Conservation (phyloP, 2,888 invertebrate species). For the Oxyteleia sp. region DNA sequence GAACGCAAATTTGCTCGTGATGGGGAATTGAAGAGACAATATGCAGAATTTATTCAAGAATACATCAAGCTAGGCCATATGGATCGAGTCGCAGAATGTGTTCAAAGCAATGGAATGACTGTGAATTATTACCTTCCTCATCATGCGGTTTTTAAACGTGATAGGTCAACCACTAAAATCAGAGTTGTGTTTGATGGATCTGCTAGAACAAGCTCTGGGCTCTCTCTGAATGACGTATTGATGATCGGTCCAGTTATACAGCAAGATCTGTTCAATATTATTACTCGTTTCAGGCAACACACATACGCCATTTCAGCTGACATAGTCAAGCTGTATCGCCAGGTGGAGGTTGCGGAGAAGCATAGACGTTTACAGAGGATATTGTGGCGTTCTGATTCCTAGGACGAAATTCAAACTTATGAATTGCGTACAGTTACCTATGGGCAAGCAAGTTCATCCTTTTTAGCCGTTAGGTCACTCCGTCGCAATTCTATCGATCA, state of each 20-base stretch:
- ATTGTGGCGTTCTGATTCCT: slow-evolving; percentile 76
- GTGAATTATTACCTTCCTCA: slow-evolving; percentile 24
- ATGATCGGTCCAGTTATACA: slow-evolving; percentile 14
- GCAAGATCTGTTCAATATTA: slow-evolving; percentile 50
- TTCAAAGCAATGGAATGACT: background rate
- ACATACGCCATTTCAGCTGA: slow-evolving; percentile 78
- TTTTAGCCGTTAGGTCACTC: slow-evolving; percentile 31
- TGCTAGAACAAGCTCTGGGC: slow-evolving; percentile 47
- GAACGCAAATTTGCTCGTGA: background rate
- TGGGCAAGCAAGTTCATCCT: slow-evolving; percentile 29
- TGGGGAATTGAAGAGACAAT: background rate
- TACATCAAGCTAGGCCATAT: background rate
- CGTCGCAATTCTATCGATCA: background rate
- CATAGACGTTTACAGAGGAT: slow-evolving; percentile 77
- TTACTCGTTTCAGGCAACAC: slow-evolving; percentile 76
- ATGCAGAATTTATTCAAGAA: background rate
- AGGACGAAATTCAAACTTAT: slow-evolving; percentile 29
- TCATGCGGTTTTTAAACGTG: slow-evolving; percentile 40
- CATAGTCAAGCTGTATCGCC: slow-evolving; percentile 80
- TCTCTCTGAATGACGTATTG: slow-evolving; percentile 38
- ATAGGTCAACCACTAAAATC: slow-evolving; percentile 53
- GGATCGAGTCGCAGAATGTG: background rate
- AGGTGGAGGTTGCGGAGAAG: slow-evolving; percentile 61
- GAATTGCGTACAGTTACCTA: slow-evolving; percentile 67
- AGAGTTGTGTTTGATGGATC: slow-evolving; percentile 46